Conservation (phyloP, 2,113 vertebrate genomes). For the Takifugu bimaculatus region DNA sequence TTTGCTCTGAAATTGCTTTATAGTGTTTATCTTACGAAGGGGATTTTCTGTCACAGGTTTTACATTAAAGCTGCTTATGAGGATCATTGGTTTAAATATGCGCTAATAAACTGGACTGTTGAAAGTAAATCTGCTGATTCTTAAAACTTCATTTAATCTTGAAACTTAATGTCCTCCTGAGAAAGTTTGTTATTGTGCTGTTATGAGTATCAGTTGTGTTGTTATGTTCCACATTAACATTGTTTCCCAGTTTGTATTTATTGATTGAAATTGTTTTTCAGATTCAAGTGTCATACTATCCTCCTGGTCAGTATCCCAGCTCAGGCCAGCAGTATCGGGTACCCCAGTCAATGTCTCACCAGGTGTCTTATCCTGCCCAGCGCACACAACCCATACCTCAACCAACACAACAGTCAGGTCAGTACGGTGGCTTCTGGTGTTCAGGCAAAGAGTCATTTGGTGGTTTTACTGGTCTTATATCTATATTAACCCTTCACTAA, state of each 20-base stretch:
- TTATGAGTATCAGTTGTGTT: not conserved
- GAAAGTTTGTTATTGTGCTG: not conserved
- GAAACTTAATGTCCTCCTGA: too few relatives aligned
- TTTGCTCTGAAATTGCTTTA: too few relatives aligned
- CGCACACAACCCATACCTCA: slow-evolving; percentile 91
- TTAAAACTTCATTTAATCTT: too few relatives aligned
- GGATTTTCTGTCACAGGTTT: too few relatives aligned
- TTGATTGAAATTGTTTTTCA: slow-evolving; percentile 46
- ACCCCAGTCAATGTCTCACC: slow-evolving; percentile 87
- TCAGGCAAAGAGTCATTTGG: not conserved
- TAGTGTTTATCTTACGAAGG: too few relatives aligned
- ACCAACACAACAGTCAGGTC: slow-evolving; percentile 92
- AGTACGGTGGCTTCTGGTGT: slow-evolving; percentile 36
- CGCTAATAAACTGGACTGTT: too few relatives aligned
- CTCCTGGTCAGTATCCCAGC: slow-evolving; percentile 90
- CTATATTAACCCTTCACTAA: not conserved
- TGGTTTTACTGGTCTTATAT: not conserved
- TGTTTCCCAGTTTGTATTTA: not conserved
- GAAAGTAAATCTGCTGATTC: too few relatives aligned
- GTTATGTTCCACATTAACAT: too few relatives aligned
- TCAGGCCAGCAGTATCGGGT: slow-evolving; percentile 93
- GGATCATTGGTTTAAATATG: too few relatives aligned
- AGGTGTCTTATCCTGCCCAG: slow-evolving; percentile 93
- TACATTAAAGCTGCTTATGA: too few relatives aligned
- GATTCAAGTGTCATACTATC: slow-evolving; percentile 98